These are phyloP conservation scores for Lepidocolaptes lacrymiger DNA, from an alignment of 2,797 vertebrate species.

Conservation along the genomic window DNA sequence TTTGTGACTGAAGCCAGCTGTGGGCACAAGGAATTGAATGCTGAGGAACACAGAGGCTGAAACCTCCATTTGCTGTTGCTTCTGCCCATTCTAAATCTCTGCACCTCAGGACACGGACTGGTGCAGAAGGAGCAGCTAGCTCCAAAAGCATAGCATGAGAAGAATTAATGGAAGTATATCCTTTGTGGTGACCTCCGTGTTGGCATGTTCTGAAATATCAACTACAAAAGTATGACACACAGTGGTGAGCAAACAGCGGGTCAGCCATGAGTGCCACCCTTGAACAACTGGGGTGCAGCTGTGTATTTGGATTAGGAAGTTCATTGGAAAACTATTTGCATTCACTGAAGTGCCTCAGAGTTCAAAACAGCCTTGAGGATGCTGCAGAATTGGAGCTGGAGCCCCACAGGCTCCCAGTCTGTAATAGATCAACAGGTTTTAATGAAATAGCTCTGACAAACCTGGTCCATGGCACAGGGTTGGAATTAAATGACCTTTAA, in stretches of 20 bases:
- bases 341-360: neutral
- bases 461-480: neutral
- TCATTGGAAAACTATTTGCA: neutral
- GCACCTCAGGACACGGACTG: neutral
- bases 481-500: neutral
- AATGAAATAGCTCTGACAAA: neutral
- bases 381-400: neutral
- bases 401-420: neutral
- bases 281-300: neutral
- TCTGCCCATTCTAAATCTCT: neutral
- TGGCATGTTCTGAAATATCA: neutral
- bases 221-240: neutral
- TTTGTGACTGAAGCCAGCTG: neutral
- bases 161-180: neutral
- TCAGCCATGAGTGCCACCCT: fast-evolving
- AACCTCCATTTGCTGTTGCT: neutral
- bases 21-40: neutral
- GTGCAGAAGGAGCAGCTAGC: neutral
- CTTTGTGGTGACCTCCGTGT: neutral
- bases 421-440: neutral
- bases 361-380: neutral
- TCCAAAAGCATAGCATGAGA: neutral
- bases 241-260: neutral
- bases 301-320: neutral
- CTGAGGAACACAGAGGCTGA: neutral